Percentiles rank a stretch among this genome's conserved stretches.
Evolutionary conservation across 2,888 invertebrate genomes (phyloP).

Genomic region (Lasioglossum lativentre): DNA sequence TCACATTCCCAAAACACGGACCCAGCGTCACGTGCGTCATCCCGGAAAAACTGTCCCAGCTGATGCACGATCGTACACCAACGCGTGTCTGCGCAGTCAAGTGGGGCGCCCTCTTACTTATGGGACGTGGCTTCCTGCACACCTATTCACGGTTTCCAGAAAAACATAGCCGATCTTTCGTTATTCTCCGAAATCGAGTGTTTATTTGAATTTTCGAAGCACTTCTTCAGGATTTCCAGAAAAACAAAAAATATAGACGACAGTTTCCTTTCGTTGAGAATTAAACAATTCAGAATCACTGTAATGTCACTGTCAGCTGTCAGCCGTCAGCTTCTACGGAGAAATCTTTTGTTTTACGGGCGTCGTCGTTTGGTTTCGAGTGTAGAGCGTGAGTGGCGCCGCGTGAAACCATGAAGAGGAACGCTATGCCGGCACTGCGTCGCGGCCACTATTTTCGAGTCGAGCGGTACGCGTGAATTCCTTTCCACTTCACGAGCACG

Average conservation of each 20-base stretch:
- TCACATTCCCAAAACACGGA: constrained; percentile 38
- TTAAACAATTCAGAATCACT: not conserved
- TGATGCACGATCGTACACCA: constrained; percentile 21
- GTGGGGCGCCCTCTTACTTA: not conserved
- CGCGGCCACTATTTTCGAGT: constrained; percentile 10
- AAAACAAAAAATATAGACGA: not conserved
- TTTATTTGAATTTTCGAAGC: no score
- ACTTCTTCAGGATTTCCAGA: no score
- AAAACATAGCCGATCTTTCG: not conserved
- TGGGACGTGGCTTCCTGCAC: not conserved
- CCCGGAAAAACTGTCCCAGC: constrained; percentile 46
- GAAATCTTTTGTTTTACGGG: not conserved
- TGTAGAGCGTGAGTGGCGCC: not conserved
- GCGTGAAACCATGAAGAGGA: not conserved
- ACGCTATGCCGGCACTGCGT: constrained; percentile 2
- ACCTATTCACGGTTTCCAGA: not conserved
- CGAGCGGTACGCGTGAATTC: constrained; percentile 14
- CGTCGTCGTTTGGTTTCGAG: not conserved
- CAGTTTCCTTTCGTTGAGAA: not conserved
- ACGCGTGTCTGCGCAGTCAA: constrained; percentile 4
- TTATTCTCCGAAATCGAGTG: no score
- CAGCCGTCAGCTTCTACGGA: not conserved
- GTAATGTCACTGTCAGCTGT: not conserved
- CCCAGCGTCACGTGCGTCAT: constrained; percentile 25
- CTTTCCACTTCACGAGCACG: constrained; percentile 11